Base-by-base conservation (phyloP, 92 coral and sea anemone genomes). In the Anthopleura xanthogrammica region DNA sequence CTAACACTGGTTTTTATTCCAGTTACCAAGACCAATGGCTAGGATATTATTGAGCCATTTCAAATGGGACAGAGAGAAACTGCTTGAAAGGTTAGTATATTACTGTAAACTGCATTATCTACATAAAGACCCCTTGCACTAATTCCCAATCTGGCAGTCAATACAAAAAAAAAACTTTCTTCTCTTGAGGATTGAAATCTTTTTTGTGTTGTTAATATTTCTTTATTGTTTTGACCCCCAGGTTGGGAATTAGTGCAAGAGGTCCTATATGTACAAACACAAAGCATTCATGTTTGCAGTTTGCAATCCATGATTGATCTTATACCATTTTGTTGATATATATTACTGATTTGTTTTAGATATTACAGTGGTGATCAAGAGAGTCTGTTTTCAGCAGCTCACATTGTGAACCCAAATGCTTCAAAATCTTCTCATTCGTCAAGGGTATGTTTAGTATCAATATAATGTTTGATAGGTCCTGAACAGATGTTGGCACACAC, bases 341-440 rank as follows among this genome's bases (percentile, higher is more conserved):
- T 10, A 64, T 64, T n/a, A 17, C 72, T 85, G 12, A 58, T 29
- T 29, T 50, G 55, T 36, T 80, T 60, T 36, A 97, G 99, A 79
- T 97, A 87, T 86, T 97, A 97, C 87, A 94, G 99, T 89, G 99
- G 99, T 10, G 94, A 97, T 80, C 99, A 97, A 86, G 99, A 97
- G 72, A 89, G 98, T 62, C 81, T 97, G 78, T 97, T 97, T 87
- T 83, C 92, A 29, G 99, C 94, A 82, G 99, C 99, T 12, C 99
- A 97, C 79, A 91, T 97, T 78, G 93, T 97, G 65, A 94, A 92
- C 88, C 97, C 99, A 66, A 85, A 60, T 88, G 85, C 76, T 87
- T 79, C 86, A 70, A 85, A 87, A 77, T 12, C 88, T 16, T 85
- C 90, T 48, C 90, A 88, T 24, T 83, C 90, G 1, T 48, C 88